Percentiles rank a stretch among this genome's conserved stretches.
phyloP scores from a whole-genome alignment of 2,797 vertebrate species.

The Hydrocynus forskahlii region DNA sequence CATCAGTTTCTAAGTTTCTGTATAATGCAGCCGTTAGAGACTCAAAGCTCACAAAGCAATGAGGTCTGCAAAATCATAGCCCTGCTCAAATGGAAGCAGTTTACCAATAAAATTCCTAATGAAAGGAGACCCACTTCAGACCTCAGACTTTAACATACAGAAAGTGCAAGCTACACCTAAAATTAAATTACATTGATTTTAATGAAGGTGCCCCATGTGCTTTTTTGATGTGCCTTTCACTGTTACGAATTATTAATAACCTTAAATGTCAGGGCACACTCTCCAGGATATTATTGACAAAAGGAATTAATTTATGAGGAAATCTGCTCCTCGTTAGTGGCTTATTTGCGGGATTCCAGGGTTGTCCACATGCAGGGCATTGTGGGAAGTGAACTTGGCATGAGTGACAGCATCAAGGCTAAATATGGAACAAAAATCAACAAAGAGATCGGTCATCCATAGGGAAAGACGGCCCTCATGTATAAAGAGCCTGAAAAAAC shows the following conservation, averaged over 20 bases:
- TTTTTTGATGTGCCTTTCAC: conserved; percentile 1
- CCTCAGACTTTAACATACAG: conserved; percentile 26
- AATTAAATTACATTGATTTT: conserved; percentile 9
- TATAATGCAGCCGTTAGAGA: conserved; percentile 46
- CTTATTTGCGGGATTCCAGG: conserved; percentile 25
- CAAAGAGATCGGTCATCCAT: neutral
- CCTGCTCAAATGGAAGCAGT: conserved; percentile 35
- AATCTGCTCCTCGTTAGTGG: conserved; percentile 46
- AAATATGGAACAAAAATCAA: conserved; percentile 8
- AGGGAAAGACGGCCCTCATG: neutral
- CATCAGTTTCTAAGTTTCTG: conserved; percentile 51
- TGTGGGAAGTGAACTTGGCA: conserved; percentile 34
- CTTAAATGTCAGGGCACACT: conserved; percentile 41
- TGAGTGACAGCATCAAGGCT: conserved; percentile 29
- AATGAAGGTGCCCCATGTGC: conserved; percentile 15
- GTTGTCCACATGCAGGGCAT: conserved; percentile 39
- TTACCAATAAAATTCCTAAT: conserved; percentile 47
- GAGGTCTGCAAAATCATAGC: conserved; percentile 45
- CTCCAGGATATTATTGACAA: conserved; percentile 38
- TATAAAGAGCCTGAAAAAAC: conserved; percentile 28
- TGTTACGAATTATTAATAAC: conserved; percentile 46
- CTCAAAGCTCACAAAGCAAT: conserved; percentile 43
- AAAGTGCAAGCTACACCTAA: conserved; percentile 35
- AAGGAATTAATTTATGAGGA: conserved; percentile 48
- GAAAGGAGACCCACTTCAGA: neutral